Base-by-base conservation (phyloP, 2,888 invertebrate genomes). In the Rhorus exstirpatorius region DNA sequence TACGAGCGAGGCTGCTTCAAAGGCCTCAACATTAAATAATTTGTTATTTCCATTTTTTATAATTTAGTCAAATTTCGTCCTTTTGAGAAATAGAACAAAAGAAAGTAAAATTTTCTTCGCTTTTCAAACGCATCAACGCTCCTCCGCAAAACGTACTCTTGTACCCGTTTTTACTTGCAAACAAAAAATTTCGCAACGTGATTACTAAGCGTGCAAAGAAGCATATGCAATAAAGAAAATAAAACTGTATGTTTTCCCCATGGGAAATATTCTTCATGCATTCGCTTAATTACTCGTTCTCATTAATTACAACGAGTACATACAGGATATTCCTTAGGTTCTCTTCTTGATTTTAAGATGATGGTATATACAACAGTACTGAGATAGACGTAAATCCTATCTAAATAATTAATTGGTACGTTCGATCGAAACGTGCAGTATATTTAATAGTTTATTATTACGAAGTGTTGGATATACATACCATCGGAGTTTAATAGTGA, bases 211-310 rank as follows among this genome's bases (percentile, higher is more conserved):
- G 67, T n/a, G 65, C 46, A 12, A 12, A 19, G 53, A 44, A 65
- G 44, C 63, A 46, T 65, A n/a, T 10, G 38, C 21, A 14, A 63
- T 31, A 46, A 67, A 51, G 24, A 51, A 44, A 55, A 67, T 44
- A 67, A 68, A 24, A 19, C 17, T 49, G 31, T 41, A 14, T 68
- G 31, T 35, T 70, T 4, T 10, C n/a, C 21, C 6, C 38, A 41
- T 70, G 68, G 26, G 68, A 70, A 53, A 53, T 49, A 12, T 10
- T 44, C 68, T 24, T 46, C 14, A 68, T 68, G 61, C 68, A 79
- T 68, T 79, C 58, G 68, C 24, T 53, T 61, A 65, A 79, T 79
- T 79, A 49, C 68, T 8, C 24, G 53, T 41, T 68, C 79, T 74
- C 68, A 55, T 79, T 61, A 79, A 79, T 79, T 53, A 74, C 61